These are phyloP conservation scores for Cottus gobio DNA, from an alignment of 2,113 vertebrate species.

Conservation along the genomic window DNA sequence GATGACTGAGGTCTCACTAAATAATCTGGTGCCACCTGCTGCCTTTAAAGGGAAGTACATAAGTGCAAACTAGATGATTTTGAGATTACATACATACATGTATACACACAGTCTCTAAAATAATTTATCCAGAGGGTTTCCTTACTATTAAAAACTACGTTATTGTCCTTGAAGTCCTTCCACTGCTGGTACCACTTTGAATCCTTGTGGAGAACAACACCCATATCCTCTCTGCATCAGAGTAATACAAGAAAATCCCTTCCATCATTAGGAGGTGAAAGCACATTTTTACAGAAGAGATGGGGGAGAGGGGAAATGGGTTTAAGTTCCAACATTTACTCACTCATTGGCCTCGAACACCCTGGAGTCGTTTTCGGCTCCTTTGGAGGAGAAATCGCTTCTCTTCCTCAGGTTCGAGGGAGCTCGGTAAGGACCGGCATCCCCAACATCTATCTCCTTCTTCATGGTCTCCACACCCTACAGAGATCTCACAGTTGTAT, in stretches of 20 bases:
- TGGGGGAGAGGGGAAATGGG: neutral
- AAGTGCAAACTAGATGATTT: neutral
- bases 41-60: conserved; percentile 37
- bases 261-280: neutral
- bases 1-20: neutral
- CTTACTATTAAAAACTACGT: conserved; percentile 95
- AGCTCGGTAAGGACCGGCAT: conserved; percentile 89
- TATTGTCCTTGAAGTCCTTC: conserved; percentile 99
- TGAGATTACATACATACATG: neutral
- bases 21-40: conserved; percentile 64
- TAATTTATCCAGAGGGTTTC: neutral
- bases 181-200: conserved; percentile 98
- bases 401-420: conserved; percentile 90
- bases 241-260: conserved; percentile 21
- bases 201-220: conserved; percentile 95
- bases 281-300: neutral
- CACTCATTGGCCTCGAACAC: conserved; percentile 95
- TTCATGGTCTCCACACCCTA: conserved; percentile 92
- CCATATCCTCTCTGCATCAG: conserved; percentile 88
- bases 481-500: conserved; percentile 7
- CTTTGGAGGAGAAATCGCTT: conserved; percentile 90
- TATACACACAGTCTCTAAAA: neutral
- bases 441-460: conserved; percentile 92
- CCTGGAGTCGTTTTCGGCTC: conserved; percentile 77
- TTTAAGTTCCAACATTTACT: conserved; percentile 21